Evolutionary conservation across 2,113 vertebrate species (phyloP), one percentile per base, ranked within the genome.

Genomic region (Malaclemys terrapin): DNA sequence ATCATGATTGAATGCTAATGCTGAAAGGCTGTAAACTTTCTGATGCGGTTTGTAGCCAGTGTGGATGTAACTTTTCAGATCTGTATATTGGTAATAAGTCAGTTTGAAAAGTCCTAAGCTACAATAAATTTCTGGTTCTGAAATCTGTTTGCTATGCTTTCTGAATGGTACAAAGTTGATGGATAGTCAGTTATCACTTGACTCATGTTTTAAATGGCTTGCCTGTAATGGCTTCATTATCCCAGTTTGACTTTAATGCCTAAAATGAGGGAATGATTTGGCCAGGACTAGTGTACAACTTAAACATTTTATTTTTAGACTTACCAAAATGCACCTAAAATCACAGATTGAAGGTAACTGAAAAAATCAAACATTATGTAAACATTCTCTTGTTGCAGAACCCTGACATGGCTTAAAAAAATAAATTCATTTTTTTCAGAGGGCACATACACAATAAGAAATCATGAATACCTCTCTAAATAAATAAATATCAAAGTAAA

Each of bases 101-200:
- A 97, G 97, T 98, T 98, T 98, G 96, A 98, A 98, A 98, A 97
- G 97, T 98, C 98, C 98, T 98, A 91, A 98, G 94, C 98, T 97
- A 97, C 98, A 99, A 99, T 99, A 99, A 99, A 99, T 98, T 96
- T 98, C 98, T 98, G 98, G 98, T 98, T 98, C 98, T 98, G 97
- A 97, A 98, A 95, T 85, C 90, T 53, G 87, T 65, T 27, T 25
- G 47, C 86, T 93, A 86, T 96, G 85, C 27, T 31, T 84, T 97
- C 79, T 94, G 52, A 95, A 6, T 38, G 50, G 62, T 65, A 25
- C 31, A 2, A 27, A 78, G 79, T 13, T 75, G 57, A 65, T 75
- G n/a, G n/a, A n/a, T n/a, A n/a, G n/a, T n/a, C n/a, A n/a, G n/a
- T n/a, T n/a, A n/a, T n/a, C n/a, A n/a, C n/a, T n/a, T n/a, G n/a